A percentile compares a stretch with the other conserved stretches of the same genome.
phyloP scores from a whole-genome alignment of 2,113 vertebrate species.

The Sus scrofa region T2T-Sscrofa CM000813.6:157432001-157432500 shows the following conservation, averaged over 20 bases:
- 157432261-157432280: slow-evolving; percentile 74
- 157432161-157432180: slow-evolving; percentile 29
- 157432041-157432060: slow-evolving; percentile 21
- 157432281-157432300: slow-evolving; percentile 66
- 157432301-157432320: slow-evolving; percentile 86
- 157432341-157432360: slow-evolving; percentile 84
- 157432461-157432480: background rate
- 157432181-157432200: background rate
- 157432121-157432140: slow-evolving; percentile 64
- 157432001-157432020: slow-evolving; percentile 23
- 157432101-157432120: slow-evolving; percentile 3
- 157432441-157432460: slow-evolving; percentile 4
- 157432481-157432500: background rate
- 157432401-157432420: slow-evolving; percentile 49
- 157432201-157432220: background rate
- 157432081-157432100: slow-evolving; percentile 62
- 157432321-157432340: slow-evolving; percentile 87
- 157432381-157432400: slow-evolving; percentile 49
- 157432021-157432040: slow-evolving; percentile 50
- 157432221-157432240: background rate
- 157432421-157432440: slow-evolving; percentile 40
- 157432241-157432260: slow-evolving; percentile 58
- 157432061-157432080: slow-evolving; percentile 42
- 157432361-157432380: slow-evolving; percentile 64
- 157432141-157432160: slow-evolving; percentile 59